Conservation (phyloP, 1,140 invertebrate genomes). For the Zaprionus nigranus region DNA sequence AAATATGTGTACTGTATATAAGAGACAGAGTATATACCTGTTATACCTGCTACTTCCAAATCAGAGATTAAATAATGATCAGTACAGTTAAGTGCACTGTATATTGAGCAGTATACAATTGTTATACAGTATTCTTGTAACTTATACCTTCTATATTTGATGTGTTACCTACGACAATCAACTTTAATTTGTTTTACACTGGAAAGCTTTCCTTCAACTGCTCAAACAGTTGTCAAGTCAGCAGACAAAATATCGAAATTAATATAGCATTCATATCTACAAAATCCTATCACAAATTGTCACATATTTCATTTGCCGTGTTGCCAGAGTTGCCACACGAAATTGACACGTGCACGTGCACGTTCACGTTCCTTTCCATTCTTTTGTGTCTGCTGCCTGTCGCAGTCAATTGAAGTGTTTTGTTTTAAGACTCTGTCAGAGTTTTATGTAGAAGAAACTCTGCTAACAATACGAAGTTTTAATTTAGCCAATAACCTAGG, state of each 20-base stretch:
- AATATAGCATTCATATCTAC: constrained; percentile 3
- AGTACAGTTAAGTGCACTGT: too few species aligned
- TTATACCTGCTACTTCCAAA: too few species aligned
- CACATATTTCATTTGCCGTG: constrained; percentile 27
- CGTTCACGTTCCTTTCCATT: not conserved
- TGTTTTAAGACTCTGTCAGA: constrained; percentile 25
- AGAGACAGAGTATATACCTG: too few species aligned
- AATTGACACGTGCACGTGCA: constrained; percentile 65
- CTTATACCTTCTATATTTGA: not conserved
- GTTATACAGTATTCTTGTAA: not conserved
- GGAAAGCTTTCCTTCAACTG: constrained; percentile 1
- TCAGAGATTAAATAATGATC: too few species aligned
- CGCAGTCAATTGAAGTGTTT: constrained; percentile 26
- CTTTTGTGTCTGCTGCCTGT: constrained; percentile 17
- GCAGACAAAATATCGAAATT: constrained; percentile 23
- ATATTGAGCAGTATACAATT: too few species aligned
- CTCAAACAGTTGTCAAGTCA: constrained; percentile 18
- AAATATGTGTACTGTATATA: too few species aligned
- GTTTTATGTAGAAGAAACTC: constrained; percentile 32
- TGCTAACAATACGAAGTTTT: constrained; percentile 65
- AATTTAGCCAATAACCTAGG: constrained; percentile 19
- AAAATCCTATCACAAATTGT: constrained; percentile 18
- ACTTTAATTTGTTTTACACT: not conserved
- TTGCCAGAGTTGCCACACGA: constrained; percentile 42
- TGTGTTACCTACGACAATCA: not conserved